Evolutionary conservation across 2,113 vertebrate genomes (phyloP).

Genomic region (Cyprinodon tularosa): DNA sequence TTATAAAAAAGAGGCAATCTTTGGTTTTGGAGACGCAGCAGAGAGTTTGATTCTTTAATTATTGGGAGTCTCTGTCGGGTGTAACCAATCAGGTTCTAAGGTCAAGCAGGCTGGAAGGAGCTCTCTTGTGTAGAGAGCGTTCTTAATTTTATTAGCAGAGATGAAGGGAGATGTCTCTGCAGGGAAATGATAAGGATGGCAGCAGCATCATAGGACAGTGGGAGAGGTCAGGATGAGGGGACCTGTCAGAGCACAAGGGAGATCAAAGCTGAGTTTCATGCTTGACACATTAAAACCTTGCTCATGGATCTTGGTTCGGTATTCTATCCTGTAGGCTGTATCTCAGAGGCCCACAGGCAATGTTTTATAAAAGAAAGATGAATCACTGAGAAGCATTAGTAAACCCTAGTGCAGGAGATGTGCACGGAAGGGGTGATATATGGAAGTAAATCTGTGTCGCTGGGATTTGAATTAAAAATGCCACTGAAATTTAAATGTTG

Average conservation of each 20-base stretch:
- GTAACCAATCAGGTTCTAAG: slow-evolving; percentile 39
- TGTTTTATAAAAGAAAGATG: slow-evolving; percentile 1
- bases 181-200: slow-evolving; percentile 57
- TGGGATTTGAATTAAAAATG: too few species aligned
- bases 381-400: background rate
- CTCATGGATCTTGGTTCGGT: slow-evolving; percentile 28
- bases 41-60: slow-evolving; percentile 34
- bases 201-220: slow-evolving; percentile 47
- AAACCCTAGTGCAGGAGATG: background rate
- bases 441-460: too few species aligned
- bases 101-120: slow-evolving; percentile 47
- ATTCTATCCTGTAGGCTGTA: slow-evolving; percentile 7
- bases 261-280: slow-evolving; percentile 69
- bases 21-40: slow-evolving; percentile 32
- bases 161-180: slow-evolving; percentile 41
- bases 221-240: slow-evolving; percentile 52
- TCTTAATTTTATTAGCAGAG: slow-evolving; percentile 57
- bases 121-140: slow-evolving; percentile 32
- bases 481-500: too few species aligned
- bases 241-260: slow-evolving; percentile 27
- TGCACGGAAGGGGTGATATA: background rate
- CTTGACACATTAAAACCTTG: slow-evolving; percentile 59
- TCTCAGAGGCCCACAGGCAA: slow-evolving; percentile 22
- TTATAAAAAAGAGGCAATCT: slow-evolving; percentile 43
- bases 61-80: slow-evolving; percentile 8